phyloP scores from a whole-genome alignment of 2,797 vertebrate genomes.

The Choloepus didactylus region DNA sequence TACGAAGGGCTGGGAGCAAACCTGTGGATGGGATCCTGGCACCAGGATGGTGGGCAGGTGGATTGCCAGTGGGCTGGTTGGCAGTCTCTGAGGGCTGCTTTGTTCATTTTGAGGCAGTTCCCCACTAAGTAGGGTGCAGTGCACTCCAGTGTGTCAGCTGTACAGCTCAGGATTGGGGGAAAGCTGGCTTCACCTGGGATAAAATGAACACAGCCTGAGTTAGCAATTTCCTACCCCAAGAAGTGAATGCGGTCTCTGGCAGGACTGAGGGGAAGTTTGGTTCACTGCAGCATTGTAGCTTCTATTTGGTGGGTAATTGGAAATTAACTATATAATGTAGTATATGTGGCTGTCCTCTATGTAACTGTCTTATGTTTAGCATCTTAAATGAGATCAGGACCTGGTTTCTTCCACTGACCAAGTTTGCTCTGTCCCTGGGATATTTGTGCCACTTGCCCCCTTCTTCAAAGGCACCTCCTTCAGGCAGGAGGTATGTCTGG shows the following conservation, averaged over 20 bases:
- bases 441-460: not conserved
- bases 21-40: not conserved
- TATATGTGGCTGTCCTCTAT: not conserved
- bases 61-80: not conserved
- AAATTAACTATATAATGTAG: not conserved
- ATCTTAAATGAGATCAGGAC: not conserved
- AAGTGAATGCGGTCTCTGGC: not conserved
- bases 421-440: not conserved
- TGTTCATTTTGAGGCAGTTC: not conserved
- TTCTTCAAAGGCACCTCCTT: not conserved
- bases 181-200: not conserved
- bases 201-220: not conserved
- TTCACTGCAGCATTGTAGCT: not conserved
- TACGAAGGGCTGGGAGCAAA: not conserved
- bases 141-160: not conserved
- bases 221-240: not conserved
- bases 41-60: not conserved
- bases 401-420: not conserved
- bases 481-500: not conserved
- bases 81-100: not conserved
- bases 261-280: not conserved
- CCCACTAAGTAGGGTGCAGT: not conserved
- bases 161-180: not conserved
- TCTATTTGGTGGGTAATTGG: not conserved
- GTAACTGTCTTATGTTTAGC: not conserved